Conservation (phyloP, 1,140 invertebrate species). For the Lamellibrachia luymesi region DNA sequence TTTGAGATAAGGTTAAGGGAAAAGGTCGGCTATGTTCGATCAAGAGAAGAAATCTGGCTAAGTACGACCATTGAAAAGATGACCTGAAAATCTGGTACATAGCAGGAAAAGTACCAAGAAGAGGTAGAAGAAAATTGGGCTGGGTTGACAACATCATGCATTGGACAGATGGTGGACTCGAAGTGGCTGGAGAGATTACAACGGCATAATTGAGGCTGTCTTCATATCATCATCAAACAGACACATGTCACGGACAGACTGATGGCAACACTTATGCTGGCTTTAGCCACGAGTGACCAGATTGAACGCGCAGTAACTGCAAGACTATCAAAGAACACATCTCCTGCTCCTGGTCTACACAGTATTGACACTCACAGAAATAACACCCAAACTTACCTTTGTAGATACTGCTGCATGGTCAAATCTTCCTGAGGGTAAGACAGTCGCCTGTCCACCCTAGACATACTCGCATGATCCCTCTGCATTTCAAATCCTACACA, state of each 20-base stretch:
- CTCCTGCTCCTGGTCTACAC: not conserved
- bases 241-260: not conserved
- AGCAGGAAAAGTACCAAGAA: too few species aligned
- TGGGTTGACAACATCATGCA: not conserved
- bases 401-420: not conserved
- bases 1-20: not conserved
- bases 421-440: not conserved
- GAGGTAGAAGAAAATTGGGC: not conserved
- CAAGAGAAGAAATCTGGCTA: not conserved
- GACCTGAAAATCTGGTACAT: not conserved
- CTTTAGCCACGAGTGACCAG: too few species aligned
- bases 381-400: not conserved
- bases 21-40: not conserved
- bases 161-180: not conserved
- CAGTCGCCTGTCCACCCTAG: not conserved
- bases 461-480: not conserved
- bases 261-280: not conserved
- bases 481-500: not conserved
- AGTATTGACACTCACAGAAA: not conserved
- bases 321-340: not conserved
- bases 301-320: not conserved
- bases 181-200: not conserved
- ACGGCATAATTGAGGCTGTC: not conserved
- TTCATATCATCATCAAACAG: not conserved
- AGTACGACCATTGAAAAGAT: not conserved